Percentiles rank a stretch among this genome's conserved stretches.
phyloP scores from a whole-genome alignment of 2,888 invertebrate genomes.

The Chrysotoxum bicinctum region DNA sequence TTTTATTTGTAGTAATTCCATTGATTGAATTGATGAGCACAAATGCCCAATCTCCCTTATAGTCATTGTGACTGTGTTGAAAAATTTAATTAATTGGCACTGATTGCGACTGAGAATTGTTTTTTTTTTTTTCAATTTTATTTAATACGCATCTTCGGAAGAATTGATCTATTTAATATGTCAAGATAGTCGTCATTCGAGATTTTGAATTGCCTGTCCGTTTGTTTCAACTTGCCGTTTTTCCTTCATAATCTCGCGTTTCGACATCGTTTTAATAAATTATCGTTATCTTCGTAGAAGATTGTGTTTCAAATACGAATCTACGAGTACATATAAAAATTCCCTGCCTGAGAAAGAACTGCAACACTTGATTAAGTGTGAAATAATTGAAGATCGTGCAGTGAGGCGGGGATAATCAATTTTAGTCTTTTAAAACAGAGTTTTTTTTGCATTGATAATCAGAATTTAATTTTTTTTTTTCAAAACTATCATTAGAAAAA shows the following conservation, averaged over 20 bases:
- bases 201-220: not conserved
- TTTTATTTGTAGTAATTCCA: not conserved
- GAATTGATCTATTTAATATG: constrained; percentile 13
- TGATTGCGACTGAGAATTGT: constrained; percentile 41
- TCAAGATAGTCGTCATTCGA: constrained; percentile 17
- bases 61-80: constrained; percentile 22
- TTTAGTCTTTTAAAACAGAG: not conserved
- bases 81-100: constrained; percentile 50
- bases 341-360: not conserved
- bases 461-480: not conserved
- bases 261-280: not conserved
- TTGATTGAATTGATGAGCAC: constrained; percentile 18
- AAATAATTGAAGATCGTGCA: no score
- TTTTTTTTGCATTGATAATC: no score
- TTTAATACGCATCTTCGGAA: constrained; percentile 15
- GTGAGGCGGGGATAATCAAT: not conserved
- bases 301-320: not conserved
- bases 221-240: not conserved
- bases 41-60: constrained; percentile 22
- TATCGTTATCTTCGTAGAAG: constrained; percentile 6
- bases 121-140: not conserved
- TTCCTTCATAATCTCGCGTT: not conserved
- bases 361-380: not conserved
- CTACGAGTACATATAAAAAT: no score
- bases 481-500: not conserved